A percentile compares a stretch with the other conserved stretches of the same genome.
phyloP scores from a whole-genome alignment of 2,797 vertebrate species.

The Malurus leucopterus region DNA sequence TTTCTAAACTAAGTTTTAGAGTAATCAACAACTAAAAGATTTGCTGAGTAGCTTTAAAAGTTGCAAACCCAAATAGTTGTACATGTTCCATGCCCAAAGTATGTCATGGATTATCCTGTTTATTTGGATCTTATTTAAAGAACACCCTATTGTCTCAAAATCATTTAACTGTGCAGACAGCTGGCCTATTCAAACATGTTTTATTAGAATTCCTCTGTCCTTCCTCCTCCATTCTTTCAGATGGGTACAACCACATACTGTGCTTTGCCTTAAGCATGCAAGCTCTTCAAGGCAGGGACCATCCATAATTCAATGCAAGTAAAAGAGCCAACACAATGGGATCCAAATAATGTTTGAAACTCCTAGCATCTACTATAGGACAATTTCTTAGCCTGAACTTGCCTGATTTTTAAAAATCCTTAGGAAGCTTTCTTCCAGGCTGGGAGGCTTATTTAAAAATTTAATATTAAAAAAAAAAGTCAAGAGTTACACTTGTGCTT shows the following conservation, averaged over 20 bases:
- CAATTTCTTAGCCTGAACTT: neutral
- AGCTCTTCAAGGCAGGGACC: constrained; percentile 53
- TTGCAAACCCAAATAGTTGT: constrained; percentile 29
- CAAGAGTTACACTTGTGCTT: neutral
- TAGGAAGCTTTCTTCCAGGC: neutral
- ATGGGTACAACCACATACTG: constrained; percentile 63
- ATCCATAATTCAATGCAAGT: constrained; percentile 58
- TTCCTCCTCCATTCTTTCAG: constrained; percentile 62
- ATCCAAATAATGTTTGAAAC: constrained; percentile 33
- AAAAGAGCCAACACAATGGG: constrained; percentile 26
- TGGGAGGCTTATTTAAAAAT: neutral
- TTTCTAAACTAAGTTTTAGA: neutral
- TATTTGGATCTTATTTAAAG: constrained; percentile 63
- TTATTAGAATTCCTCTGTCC: constrained; percentile 67
- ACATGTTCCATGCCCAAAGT: constrained; percentile 38
- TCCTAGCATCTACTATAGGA: neutral
- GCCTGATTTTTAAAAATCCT: neutral
- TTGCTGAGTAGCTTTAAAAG: constrained; percentile 24
- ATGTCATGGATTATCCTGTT: constrained; percentile 62
- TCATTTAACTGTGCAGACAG: constrained; percentile 65
- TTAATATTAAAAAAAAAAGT: neutral
- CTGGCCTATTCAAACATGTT: constrained; percentile 66
- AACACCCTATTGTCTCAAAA: constrained; percentile 62
- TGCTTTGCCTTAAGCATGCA: constrained; percentile 61
- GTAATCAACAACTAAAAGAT: neutral